phyloP scores from a whole-genome alignment of 2,797 vertebrate species.

The Anolis apletophallus region DNA sequence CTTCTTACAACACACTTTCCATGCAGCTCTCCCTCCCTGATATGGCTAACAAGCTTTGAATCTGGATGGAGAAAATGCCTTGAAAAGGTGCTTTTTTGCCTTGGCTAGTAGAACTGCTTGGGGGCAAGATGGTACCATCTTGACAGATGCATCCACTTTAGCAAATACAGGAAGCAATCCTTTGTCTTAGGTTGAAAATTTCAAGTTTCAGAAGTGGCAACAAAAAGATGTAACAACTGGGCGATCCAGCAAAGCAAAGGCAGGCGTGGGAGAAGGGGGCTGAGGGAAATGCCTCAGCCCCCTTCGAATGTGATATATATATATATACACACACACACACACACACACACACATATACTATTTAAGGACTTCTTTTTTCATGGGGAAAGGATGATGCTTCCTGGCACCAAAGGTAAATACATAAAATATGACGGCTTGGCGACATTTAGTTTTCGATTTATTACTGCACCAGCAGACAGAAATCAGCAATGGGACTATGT shows the following conservation, averaged over 20 bases:
- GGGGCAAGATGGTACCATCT: neutral
- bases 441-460: neutral
- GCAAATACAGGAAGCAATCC: neutral
- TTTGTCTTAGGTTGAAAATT: neutral
- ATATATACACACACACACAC: too few species aligned
- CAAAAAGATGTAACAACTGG: neutral
- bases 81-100: neutral
- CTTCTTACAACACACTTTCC: neutral
- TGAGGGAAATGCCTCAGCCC: neutral
- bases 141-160: neutral
- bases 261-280: neutral
- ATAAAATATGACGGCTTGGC: neutral
- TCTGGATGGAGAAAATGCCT: neutral
- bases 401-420: neutral
- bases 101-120: neutral
- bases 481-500: neutral
- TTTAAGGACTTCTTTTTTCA: too few species aligned
- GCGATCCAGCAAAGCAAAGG: neutral
- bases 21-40: neutral
- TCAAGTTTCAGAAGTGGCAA: neutral
- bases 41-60: neutral
- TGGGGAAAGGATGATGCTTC: neutral
- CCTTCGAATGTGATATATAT: neutral
- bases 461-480: neutral
- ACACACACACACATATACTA: too few species aligned